These are phyloP conservation scores for Limosa lapponica DNA, from an alignment of 2,797 vertebrate species.

Conservation along the genomic window DNA sequence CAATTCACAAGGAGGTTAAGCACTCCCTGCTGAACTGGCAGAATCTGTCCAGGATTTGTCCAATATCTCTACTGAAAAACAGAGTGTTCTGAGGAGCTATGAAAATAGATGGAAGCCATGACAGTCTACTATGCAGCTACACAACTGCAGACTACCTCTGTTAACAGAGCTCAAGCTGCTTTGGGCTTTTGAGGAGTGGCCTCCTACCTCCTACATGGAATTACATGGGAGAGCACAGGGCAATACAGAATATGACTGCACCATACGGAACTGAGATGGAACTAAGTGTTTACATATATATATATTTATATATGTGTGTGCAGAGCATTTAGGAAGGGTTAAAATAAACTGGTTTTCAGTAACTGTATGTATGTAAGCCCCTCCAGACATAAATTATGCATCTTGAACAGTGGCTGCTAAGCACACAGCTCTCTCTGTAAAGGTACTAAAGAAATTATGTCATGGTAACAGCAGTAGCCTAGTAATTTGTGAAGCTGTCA, in stretches of 20 bases:
- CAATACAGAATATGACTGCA: neutral
- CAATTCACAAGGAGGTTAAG: neutral
- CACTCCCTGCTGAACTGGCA: neutral
- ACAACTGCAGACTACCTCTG: neutral
- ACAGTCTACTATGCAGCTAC: neutral
- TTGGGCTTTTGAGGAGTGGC: neutral
- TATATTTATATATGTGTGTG: neutral
- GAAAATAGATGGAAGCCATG: neutral
- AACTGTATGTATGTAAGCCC: neutral
- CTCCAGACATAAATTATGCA: neutral
- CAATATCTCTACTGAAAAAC: neutral
- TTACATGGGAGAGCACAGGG: neutral
- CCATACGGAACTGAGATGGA: neutral
- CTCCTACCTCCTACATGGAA: neutral
- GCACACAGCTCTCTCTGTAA: neutral
- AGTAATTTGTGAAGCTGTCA: neutral
- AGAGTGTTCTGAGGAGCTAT: neutral
- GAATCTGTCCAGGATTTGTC: neutral
- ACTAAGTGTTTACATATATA: neutral
- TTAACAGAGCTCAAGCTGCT: neutral
- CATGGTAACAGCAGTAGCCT: neutral
- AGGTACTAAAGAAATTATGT: neutral
- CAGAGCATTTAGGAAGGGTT: neutral
- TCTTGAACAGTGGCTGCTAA: neutral
- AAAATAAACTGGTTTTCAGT: neutral